phyloP scores from a whole-genome alignment of 1,140 invertebrate genomes.

The Hycleus phaleratus region DNA sequence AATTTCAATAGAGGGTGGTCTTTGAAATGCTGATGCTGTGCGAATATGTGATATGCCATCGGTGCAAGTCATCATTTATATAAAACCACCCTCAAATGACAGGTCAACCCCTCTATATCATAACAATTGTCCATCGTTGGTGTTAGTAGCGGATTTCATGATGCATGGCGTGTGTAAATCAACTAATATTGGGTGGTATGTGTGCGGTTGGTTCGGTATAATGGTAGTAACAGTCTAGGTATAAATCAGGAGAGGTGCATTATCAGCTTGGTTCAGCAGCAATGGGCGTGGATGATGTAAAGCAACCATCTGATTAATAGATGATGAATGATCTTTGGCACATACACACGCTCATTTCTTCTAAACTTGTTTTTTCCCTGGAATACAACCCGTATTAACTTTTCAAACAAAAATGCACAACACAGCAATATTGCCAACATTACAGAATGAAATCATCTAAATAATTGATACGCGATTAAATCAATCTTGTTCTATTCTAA shows the following conservation, averaged over 20 bases:
- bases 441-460: too few relatives aligned
- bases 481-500: too few relatives aligned
- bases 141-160: not conserved
- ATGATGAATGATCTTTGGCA: conserved; percentile 20
- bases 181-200: conserved; percentile 9
- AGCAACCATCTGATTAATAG: conserved; percentile 27
- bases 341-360: too few relatives aligned
- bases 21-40: not conserved
- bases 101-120: too few relatives aligned
- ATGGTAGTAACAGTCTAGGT: not conserved
- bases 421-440: too few relatives aligned
- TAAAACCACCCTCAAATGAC: not conserved
- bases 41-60: not conserved
- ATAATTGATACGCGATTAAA: too few relatives aligned
- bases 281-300: conserved; percentile 18
- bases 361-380: too few relatives aligned
- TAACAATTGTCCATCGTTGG: too few relatives aligned
- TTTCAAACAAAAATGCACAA: too few relatives aligned
- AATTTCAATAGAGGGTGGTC: too few relatives aligned
- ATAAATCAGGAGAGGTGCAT: conserved; percentile 16
- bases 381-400: too few relatives aligned
- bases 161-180: conserved; percentile 20
- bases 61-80: conserved; percentile 10
- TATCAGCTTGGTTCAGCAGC: conserved; percentile 26
- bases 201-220: conserved; percentile 12